Percentiles rank a stretch among this genome's conserved stretches.
Conservation (phyloP, 2,797 vertebrate species). For the Tangara arthus region DNA sequence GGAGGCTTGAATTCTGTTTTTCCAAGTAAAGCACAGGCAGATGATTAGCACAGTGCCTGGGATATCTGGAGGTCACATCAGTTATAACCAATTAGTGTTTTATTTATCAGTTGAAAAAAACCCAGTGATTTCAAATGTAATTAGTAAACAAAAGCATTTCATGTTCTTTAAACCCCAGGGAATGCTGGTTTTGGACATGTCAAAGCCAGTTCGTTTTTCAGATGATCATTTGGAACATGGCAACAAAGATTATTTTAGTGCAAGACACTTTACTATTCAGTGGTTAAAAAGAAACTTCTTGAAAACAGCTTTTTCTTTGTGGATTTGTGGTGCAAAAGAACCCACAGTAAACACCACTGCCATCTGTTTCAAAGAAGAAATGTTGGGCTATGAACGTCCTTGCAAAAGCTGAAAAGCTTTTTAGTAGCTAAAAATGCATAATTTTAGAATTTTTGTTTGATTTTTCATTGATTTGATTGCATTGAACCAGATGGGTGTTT, state of each 20-base stretch:
- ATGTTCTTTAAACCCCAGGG: not conserved
- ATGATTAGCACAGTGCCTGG: not conserved
- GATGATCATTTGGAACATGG: not conserved
- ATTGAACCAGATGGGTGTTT: conserved; percentile 51
- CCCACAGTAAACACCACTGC: conserved; percentile 28
- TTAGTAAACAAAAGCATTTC: not conserved
- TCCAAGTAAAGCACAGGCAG: not conserved
- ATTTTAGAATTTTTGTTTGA: conserved; percentile 47
- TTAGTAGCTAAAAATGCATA: conserved; percentile 57
- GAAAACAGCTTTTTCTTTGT: conserved; percentile 50
- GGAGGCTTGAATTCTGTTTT: not conserved
- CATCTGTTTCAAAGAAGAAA: conserved; percentile 62
- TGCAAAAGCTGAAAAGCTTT: conserved; percentile 35
- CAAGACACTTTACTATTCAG: not conserved
- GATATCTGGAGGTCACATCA: not conserved
- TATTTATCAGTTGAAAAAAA: not conserved
- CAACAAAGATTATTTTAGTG: conserved; percentile 15
- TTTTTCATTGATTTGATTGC: conserved; percentile 57
- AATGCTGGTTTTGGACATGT: conserved; percentile 2
- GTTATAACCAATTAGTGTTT: not conserved
- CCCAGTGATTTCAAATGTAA: not conserved
- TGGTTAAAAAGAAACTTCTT: conserved; percentile 11
- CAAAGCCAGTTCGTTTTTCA: conserved; percentile 7
- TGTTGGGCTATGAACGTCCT: conserved; percentile 24
- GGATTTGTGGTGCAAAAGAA: conserved; percentile 5